phyloP scores from a whole-genome alignment of 2,797 vertebrate genomes.

The Macrochelys suwanniensis region DNA sequence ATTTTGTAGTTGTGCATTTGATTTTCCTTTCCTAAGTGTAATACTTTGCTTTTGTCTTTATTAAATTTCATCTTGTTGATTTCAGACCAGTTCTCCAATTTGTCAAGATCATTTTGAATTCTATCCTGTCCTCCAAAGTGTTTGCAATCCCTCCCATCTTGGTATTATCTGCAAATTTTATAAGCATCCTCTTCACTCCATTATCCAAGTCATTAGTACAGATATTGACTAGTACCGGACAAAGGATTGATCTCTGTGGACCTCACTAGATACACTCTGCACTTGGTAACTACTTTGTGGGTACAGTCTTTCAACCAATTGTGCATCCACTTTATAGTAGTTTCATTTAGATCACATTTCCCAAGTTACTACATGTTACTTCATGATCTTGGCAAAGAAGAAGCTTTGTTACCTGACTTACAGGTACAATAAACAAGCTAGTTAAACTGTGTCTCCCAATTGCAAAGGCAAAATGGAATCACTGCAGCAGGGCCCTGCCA shows the following conservation, averaged over 20 bases:
- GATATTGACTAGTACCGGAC: neutral
- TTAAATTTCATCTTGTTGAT: too few species aligned
- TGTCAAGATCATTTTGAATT: too few species aligned
- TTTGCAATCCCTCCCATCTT: too few species aligned
- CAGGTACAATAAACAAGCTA: neutral
- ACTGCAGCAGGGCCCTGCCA: neutral
- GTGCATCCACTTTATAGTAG: neutral
- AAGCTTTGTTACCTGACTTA: neutral
- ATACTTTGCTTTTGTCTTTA: too few species aligned
- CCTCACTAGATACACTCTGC: neutral
- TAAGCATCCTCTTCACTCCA: neutral
- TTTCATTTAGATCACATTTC: neutral
- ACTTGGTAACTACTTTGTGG: neutral
- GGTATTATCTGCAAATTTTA: too few species aligned
- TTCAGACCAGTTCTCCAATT: too few species aligned
- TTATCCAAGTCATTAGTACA: neutral
- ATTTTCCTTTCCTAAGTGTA: too few species aligned
- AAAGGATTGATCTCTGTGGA: neutral
- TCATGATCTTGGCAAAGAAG: neutral
- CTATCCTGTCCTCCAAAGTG: too few species aligned
- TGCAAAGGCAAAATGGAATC: neutral
- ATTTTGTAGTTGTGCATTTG: too few species aligned
- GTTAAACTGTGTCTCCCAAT: neutral
- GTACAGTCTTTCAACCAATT: neutral
- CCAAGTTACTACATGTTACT: neutral